A percentile compares a stretch with the other conserved stretches of the same genome.
Evolutionary conservation across 2,888 invertebrate genomes (phyloP).

Genomic region (Amiota mariae): DNA sequence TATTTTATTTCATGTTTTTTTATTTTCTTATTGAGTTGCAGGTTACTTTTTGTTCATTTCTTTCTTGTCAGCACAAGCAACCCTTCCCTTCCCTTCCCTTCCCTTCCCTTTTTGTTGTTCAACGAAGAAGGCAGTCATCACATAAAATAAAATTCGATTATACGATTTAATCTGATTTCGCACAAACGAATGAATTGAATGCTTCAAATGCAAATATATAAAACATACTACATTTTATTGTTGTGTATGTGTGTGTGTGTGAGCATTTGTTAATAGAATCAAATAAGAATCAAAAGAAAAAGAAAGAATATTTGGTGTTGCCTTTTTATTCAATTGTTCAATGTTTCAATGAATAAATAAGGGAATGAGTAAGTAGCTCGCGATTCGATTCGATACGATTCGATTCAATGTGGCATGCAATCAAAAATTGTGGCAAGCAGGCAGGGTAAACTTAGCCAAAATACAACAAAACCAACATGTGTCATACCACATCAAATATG

Average conservation of each 20-base stretch:
- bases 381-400: too few species aligned
- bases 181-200: conserved; percentile 63
- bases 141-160: conserved; percentile 62
- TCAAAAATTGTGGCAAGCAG: too few species aligned
- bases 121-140: conserved; percentile 58
- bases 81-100: background rate
- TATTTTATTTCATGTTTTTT: conserved; percentile 17
- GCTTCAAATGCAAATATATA: conserved; percentile 26
- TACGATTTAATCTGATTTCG: conserved; percentile 66
- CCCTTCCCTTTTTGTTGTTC: conserved; percentile 33
- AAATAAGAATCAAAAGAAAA: conserved; percentile 4
- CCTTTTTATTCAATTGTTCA: background rate
- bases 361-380: too few species aligned
- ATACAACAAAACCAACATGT: too few species aligned
- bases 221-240: background rate
- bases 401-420: too few species aligned
- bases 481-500: too few species aligned
- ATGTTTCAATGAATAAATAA: background rate
- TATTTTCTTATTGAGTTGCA: conserved; percentile 30
- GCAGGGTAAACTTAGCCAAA: too few species aligned
- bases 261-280: conserved; percentile 28
- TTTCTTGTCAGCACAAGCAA: conserved; percentile 36
- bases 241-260: conserved; percentile 1
- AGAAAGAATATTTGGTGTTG: background rate
- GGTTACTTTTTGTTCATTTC: conserved; percentile 30